Evolutionary conservation across 2,888 invertebrate species (phyloP).

Genomic region (Diplolepis rosae): DNA sequence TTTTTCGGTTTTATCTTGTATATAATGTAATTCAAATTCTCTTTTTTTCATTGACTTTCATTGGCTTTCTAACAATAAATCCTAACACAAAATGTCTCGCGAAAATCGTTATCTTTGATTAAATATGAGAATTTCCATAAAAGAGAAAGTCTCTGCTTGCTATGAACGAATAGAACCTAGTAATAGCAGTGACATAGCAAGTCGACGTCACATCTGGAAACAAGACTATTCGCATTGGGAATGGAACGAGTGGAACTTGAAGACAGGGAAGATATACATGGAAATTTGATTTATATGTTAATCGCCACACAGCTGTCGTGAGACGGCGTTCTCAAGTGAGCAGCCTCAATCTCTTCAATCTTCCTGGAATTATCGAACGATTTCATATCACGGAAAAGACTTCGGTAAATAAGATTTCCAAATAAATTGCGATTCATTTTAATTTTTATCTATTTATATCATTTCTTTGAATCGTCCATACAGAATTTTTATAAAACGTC

Average conservation of each 20-base stretch:
- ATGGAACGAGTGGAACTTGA: background rate
- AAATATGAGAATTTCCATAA: background rate
- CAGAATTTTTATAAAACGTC: too few species aligned
- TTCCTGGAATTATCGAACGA: background rate
- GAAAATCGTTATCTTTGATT: background rate
- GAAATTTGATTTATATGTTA: conserved; percentile 72
- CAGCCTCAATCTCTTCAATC: conserved; percentile 35
- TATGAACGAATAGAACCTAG: background rate
- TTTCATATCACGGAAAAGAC: background rate
- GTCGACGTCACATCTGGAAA: background rate
- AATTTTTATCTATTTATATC: too few species aligned
- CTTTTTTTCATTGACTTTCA: too few species aligned
- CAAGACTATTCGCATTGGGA: background rate
- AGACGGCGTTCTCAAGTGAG: conserved; percentile 54
- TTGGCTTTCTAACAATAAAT: too few species aligned
- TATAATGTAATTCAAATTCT: too few species aligned
- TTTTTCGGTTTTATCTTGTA: too few species aligned
- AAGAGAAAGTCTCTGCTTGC: background rate
- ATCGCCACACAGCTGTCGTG: conserved; percentile 64
- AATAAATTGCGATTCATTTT: too few species aligned
- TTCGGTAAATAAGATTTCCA: background rate
- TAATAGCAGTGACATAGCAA: background rate
- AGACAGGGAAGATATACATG: conserved; percentile 39
- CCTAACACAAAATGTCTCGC: background rate
- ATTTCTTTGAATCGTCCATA: too few species aligned